Percentiles rank a stretch among this genome's conserved stretches.
phyloP scores from a whole-genome alignment of 2,113 vertebrate genomes.

The Carassius gibelio region DNA sequence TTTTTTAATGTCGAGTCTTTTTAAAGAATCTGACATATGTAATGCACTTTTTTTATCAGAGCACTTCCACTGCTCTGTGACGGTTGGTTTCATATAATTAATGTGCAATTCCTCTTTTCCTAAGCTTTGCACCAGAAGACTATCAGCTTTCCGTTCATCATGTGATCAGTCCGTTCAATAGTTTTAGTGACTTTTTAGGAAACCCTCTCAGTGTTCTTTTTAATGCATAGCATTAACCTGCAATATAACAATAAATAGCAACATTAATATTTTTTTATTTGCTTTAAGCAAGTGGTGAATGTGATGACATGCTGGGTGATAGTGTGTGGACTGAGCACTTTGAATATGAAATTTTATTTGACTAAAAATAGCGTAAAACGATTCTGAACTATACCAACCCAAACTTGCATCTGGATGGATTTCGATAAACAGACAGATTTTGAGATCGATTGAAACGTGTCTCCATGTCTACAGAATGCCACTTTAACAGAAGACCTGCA shows the following conservation, averaged over 20 bases:
- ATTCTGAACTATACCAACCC: neutral
- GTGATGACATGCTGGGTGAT: neutral
- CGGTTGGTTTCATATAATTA: conserved; percentile 39
- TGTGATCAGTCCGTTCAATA: neutral
- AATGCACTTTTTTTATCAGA: conserved; percentile 69
- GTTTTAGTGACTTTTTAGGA: conserved; percentile 28
- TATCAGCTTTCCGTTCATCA: conserved; percentile 35
- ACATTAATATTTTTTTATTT: neutral
- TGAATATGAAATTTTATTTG: neutral
- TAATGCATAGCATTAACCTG: conserved; percentile 25
- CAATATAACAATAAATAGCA: conserved; percentile 26
- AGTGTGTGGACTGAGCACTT: conserved; percentile 9
- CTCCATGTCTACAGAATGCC: no score
- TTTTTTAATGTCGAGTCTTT: conserved; percentile 71
- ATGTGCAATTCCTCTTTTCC: conserved; percentile 27
- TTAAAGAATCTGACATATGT: conserved; percentile 71
- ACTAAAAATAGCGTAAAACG: neutral
- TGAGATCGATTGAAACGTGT: neutral
- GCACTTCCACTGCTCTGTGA: conserved; percentile 54
- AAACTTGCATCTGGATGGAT: neutral
- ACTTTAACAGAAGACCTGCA: neutral
- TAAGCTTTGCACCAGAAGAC: conserved; percentile 41
- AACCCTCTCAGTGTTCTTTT: conserved; percentile 14
- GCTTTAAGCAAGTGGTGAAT: neutral
- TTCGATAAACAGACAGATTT: neutral